A percentile compares a stretch with the other conserved stretches of the same genome.
Evolutionary conservation across 2,113 vertebrate species (phyloP).

Genomic region (Forbesichthys papilliferus): DNA sequence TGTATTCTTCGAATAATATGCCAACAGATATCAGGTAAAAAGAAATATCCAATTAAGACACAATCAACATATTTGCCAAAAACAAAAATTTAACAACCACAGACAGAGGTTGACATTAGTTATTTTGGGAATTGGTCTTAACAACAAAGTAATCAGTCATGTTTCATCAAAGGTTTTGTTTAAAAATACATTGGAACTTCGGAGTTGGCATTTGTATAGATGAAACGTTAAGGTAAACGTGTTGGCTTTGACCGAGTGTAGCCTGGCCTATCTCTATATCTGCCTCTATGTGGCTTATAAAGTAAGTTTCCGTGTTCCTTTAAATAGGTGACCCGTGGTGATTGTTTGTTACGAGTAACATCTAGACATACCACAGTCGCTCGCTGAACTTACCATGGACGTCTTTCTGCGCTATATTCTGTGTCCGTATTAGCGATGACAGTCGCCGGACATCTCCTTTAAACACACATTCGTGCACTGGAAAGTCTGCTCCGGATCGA

Average conservation of each 20-base stretch:
- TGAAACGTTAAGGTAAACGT: background rate
- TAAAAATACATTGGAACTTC: too few species aligned
- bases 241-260: background rate
- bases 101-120: too few species aligned
- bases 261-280: background rate
- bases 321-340: background rate
- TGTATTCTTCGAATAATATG: too few species aligned
- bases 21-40: too few species aligned
- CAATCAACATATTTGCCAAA: too few species aligned
- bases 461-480: slow-evolving; percentile 96
- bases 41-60: too few species aligned
- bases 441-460: slow-evolving; percentile 91
- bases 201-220: too few species aligned
- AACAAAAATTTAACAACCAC: too few species aligned
- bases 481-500: slow-evolving; percentile 78
- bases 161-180: too few species aligned
- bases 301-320: slow-evolving; percentile 26
- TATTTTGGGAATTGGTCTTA: too few species aligned
- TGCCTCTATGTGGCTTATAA: slow-evolving; percentile 31
- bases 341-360: background rate
- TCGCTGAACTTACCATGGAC: slow-evolving; percentile 75
- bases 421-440: slow-evolving; percentile 94
- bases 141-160: too few species aligned
- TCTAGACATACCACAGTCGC: background rate
- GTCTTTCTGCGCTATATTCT: slow-evolving; percentile 96